phyloP scores from a whole-genome alignment of 2,797 vertebrate species.

The Neoniphon sammara region DNA sequence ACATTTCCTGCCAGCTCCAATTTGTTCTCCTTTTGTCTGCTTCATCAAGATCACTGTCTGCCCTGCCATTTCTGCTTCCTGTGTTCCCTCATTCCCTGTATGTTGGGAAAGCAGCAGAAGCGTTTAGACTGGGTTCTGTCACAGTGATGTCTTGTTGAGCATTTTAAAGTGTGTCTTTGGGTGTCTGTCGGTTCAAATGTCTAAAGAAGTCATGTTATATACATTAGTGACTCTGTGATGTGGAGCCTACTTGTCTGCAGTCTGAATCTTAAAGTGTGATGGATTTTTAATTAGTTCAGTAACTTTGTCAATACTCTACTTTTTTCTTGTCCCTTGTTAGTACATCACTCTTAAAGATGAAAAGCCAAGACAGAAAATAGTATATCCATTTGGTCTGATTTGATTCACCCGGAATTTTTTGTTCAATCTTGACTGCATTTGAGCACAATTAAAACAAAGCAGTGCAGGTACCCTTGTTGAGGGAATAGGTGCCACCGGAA shows the following conservation, averaged over 20 bases:
- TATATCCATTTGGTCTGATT: conserved; percentile 18
- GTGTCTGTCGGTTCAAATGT: conserved; percentile 29
- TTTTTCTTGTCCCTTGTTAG: background rate
- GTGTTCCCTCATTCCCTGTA: conserved; percentile 3
- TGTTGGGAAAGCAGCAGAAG: conserved; percentile 17
- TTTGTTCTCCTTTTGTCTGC: conserved; percentile 60
- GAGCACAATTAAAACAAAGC: conserved; percentile 42
- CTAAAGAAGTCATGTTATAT: background rate
- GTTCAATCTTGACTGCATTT: conserved; percentile 5
- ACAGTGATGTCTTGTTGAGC: conserved; percentile 8
- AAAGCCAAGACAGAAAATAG: background rate
- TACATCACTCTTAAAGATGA: conserved; percentile 28
- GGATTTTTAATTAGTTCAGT: conserved; percentile 43
- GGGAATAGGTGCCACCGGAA: conserved; percentile 43
- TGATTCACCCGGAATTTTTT: conserved; percentile 28
- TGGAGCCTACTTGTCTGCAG: conserved; percentile 15
- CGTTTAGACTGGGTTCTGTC: conserved; percentile 20
- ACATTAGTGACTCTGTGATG: background rate
- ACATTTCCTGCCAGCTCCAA: conserved; percentile 60
- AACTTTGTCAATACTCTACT: background rate
- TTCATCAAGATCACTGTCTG: conserved; percentile 38
- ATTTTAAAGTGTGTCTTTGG: conserved; percentile 24
- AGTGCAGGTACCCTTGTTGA: conserved; percentile 28
- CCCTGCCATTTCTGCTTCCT: conserved; percentile 44
- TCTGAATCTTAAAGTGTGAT: conserved; percentile 10